Base-by-base conservation (phyloP, 2,113 vertebrate species). In the Ceratotherium simum region DNA sequence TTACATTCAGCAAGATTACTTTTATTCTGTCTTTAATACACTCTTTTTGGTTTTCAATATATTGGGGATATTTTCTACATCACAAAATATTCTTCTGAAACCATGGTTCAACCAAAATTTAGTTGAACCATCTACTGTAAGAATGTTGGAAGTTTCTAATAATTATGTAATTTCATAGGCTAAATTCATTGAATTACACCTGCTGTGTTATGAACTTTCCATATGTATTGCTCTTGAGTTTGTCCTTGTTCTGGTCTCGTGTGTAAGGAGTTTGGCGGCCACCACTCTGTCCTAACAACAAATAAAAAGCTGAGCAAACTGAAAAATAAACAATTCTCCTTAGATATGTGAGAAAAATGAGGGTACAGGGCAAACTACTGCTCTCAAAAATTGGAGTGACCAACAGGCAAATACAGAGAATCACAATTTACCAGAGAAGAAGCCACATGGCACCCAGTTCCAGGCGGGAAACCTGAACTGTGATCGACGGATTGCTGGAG, bases 221-320 rank as follows among this genome's bases (percentile, higher is more conserved):
- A 6, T 17, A 8, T 0, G 31, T 6, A 23, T 27, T 23, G 23
- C 27, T 39, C 75, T 72, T 12, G 23, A 56, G 12, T 48, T 25
- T 21, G 4, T 2, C 31, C 29, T 13, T 10, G 5, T 81, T 27
- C 54, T 5, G 2, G 0, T 36, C n/a, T 8, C 2, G 54, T 13
- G 8, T 0, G n/a, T 36, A 11, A 6, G 79, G 6, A 51, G 11
- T 11, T n/a, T 1, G 2, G 78, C 23, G 2, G 51, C n/a, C 51
- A 14, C 33, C 12, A 8, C n/a, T n/a, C 56, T 25, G 8, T 18
- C 56, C 56, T 29, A 1, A 60, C 31, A 10, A 17, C 54, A 14
- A 3, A n/a, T 21, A 48, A 14, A 39, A 27, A 60, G 23, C 16
- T 4, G 62, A 29, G 31, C 64, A 31, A 31, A 65, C 64, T 31